Conservation (phyloP, 2,888 invertebrate genomes). For the Meloe dianella region DNA sequence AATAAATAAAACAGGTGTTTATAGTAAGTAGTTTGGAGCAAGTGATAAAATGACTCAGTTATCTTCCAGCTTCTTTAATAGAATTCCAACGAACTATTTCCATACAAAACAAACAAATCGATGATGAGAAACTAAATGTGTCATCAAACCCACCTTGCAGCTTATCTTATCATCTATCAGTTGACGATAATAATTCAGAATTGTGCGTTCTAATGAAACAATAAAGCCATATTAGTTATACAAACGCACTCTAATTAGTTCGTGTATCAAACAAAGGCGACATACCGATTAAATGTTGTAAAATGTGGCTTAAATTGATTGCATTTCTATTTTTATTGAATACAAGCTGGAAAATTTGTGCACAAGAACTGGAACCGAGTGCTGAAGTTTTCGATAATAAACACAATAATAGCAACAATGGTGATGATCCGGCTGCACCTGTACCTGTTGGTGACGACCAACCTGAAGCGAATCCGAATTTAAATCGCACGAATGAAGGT, state of each 20-base stretch:
- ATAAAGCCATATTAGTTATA: background rate
- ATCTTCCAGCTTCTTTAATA: conserved; percentile 12
- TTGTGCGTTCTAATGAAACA: background rate
- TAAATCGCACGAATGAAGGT: background rate
- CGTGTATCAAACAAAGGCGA: background rate
- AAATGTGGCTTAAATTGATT: background rate
- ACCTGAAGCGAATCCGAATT: background rate
- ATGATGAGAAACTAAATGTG: conserved; percentile 3
- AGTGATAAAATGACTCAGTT: conserved; percentile 12
- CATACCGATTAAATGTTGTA: background rate
- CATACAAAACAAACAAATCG: conserved; percentile 15
- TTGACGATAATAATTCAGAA: background rate
- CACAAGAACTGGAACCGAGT: background rate
- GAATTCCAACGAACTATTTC: conserved; percentile 18
- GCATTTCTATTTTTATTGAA: background rate
- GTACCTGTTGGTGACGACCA: background rate
- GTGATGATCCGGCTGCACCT: background rate
- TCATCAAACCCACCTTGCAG: background rate
- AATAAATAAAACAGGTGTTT: conserved; percentile 16
- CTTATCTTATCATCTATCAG: conserved; percentile 10
- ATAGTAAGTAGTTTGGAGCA: too few species aligned
- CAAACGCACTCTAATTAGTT: background rate
- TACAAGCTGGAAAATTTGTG: background rate
- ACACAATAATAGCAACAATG: background rate
- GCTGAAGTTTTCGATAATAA: background rate